phyloP scores from a whole-genome alignment of 1,140 invertebrate species.

The Drosophila obscura region DNA sequence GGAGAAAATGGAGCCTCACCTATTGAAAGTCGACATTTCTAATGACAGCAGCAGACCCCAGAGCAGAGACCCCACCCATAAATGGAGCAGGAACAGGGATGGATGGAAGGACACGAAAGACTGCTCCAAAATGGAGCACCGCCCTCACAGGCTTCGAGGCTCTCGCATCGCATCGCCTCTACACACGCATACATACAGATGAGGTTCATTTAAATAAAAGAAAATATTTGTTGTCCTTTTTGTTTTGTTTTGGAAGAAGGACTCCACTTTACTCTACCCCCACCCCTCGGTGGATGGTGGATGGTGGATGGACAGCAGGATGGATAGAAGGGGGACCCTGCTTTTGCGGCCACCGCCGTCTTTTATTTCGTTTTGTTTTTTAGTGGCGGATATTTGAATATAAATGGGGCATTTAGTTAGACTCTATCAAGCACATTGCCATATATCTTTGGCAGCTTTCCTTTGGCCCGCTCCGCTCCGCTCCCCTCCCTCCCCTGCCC shows the following conservation, averaged over 20 bases:
- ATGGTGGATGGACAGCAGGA: background rate
- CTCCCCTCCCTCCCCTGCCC: background rate
- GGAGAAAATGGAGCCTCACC: conserved; percentile 33
- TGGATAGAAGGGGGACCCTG: background rate
- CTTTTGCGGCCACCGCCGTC: conserved; percentile 41
- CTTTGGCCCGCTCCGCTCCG: conserved; percentile 18
- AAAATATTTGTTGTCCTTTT: conserved; percentile 71
- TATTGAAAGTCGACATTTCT: conserved; percentile 71
- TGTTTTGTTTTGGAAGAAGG: conserved; percentile 49
- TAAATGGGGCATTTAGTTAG: conserved; percentile 80
- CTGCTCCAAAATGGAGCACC: conserved; percentile 34
- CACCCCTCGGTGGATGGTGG: background rate
- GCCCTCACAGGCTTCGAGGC: conserved; percentile 72
- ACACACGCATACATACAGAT: conserved; percentile 50
- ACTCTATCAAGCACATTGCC: conserved; percentile 79
- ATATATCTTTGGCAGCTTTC: conserved; percentile 77
- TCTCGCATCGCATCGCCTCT: conserved; percentile 20
- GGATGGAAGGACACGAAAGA: conserved; percentile 17
- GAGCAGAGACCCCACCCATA: background rate
- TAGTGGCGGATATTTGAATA: conserved; percentile 82
- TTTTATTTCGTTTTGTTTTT: conserved; percentile 77
- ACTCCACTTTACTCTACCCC: background rate
- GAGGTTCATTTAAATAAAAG: conserved; percentile 80
- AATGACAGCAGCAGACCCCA: conserved; percentile 43
- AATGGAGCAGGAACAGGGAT: conserved; percentile 31